phyloP scores from a whole-genome alignment of 2,888 invertebrate species.

The Epicampocera succincta region DNA sequence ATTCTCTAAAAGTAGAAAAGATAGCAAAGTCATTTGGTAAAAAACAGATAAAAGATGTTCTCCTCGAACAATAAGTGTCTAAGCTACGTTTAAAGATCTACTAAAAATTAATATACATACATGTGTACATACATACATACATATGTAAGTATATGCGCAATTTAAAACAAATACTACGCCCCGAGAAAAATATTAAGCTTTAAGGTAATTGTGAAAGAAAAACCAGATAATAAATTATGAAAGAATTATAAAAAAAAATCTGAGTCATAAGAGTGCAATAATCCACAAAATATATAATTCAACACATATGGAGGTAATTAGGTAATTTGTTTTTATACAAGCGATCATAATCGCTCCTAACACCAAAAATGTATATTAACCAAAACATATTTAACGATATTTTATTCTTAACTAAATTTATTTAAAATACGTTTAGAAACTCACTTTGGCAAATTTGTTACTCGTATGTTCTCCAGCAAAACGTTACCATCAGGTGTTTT shows the following conservation, averaged over 20 bases:
- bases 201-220: not conserved
- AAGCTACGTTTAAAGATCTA: not conserved
- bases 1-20: constrained; percentile 71
- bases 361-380: too few relatives aligned
- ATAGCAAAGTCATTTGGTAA: not conserved
- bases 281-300: not conserved
- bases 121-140: too few relatives aligned
- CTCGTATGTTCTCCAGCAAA: constrained; percentile 75
- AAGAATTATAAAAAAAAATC: constrained; percentile 3
- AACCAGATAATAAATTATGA: not conserved
- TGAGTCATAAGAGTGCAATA: constrained; percentile 28
- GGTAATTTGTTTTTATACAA: not conserved
- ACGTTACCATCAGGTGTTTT: constrained; percentile 66
- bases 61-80: not conserved
- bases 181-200: not conserved
- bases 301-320: not conserved
- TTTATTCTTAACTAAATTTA: not conserved
- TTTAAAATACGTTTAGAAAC: constrained; percentile 40
- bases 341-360: not conserved
- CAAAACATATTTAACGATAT: not conserved
- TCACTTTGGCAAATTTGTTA: constrained; percentile 75
- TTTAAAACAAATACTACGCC: too few relatives aligned
- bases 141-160: too few relatives aligned
- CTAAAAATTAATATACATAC: too few relatives aligned
- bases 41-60: too few relatives aligned